phyloP scores from a whole-genome alignment of 2,888 invertebrate genomes.

The Tethea ocularis region DNA sequence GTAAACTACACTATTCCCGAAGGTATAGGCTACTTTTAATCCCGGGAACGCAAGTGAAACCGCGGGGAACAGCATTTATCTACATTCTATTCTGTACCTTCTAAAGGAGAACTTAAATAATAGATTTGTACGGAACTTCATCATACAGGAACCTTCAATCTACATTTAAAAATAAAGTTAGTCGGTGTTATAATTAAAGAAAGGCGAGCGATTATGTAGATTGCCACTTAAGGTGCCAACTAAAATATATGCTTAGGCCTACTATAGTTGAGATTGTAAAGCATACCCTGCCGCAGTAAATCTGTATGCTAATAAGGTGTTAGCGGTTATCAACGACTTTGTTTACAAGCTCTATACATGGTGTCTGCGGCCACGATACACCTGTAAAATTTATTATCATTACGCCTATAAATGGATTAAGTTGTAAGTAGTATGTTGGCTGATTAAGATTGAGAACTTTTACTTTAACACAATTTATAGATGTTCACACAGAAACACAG shows the following conservation, averaged over 20 bases:
- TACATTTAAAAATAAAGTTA: neutral
- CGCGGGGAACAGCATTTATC: too few relatives aligned
- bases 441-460: conserved; percentile 5
- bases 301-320: conserved; percentile 55
- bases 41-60: too few relatives aligned
- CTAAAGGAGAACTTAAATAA: neutral
- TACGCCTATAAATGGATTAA: conserved; percentile 26
- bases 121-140: neutral
- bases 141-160: neutral
- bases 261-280: conserved; percentile 7
- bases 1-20: too few relatives aligned
- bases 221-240: conserved; percentile 1
- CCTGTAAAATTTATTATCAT: conserved; percentile 43
- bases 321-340: conserved; percentile 41
- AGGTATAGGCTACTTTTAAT: too few relatives aligned
- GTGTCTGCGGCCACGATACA: conserved; percentile 32
- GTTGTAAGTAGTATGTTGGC: conserved; percentile 10
- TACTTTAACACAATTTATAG: neutral
- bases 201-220: conserved; percentile 16
- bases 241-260: conserved; percentile 10
- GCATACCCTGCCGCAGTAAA: conserved; percentile 23
- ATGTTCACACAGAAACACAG: neutral
- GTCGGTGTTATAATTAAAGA: conserved; percentile 11
- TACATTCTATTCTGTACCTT: too few relatives aligned
- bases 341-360: conserved; percentile 44